Conservation (phyloP, 2,888 invertebrate genomes). For the Hypolimnas misippus region DNA sequence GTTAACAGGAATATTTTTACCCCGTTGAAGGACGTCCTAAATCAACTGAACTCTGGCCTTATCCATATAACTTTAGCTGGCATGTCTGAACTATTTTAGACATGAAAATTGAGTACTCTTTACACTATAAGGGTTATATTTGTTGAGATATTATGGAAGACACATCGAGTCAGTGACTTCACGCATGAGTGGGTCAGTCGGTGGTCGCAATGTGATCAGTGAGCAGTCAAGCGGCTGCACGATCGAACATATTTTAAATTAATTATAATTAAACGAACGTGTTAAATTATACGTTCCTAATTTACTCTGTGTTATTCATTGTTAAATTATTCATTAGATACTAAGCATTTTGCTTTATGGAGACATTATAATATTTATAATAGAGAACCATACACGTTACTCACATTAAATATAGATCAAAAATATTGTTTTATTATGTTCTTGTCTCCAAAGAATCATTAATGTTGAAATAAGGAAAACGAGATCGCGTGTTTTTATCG, state of each 20-base stretch:
- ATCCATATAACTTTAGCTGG: too few species aligned
- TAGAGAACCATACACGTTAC: background rate
- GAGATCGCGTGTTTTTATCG: conserved; percentile 5
- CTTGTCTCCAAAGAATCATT: background rate
- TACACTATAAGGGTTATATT: background rate
- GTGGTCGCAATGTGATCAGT: conserved; percentile 32
- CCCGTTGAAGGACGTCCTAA: too few species aligned
- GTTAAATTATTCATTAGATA: background rate
- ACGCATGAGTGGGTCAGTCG: conserved; percentile 35
- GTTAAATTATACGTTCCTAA: background rate
- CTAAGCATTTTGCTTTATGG: background rate
- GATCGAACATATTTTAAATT: conserved; percentile 33
- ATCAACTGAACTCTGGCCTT: too few species aligned
- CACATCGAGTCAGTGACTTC: conserved; percentile 25
- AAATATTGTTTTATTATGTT: background rate
- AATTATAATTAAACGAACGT: conserved; percentile 12
- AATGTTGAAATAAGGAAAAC: background rate
- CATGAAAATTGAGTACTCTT: background rate
- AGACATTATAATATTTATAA: background rate
- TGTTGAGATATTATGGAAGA: conserved; percentile 9
- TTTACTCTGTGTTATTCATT: background rate
- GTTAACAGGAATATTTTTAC: too few species aligned
- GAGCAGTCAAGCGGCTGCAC: conserved; percentile 40
- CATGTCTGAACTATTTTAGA: background rate
- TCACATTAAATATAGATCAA: background rate